These are phyloP conservation scores for Acrocyrtus sp. DNA, from an alignment of 2,888 invertebrate species.

Conservation along the genomic window DNA sequence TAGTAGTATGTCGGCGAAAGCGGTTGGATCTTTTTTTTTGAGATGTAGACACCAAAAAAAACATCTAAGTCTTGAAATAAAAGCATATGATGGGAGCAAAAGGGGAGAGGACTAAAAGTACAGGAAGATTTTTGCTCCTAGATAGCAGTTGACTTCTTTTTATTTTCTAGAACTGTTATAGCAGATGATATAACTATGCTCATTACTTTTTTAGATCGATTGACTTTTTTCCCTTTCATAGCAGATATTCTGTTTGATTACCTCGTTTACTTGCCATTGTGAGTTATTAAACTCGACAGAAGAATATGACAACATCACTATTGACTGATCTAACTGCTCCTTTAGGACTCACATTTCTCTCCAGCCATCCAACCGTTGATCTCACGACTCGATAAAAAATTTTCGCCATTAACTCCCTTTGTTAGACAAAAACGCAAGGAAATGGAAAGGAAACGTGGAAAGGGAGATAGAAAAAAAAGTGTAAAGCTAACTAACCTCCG, in stretches of 20 bases:
- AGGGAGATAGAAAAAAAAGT: neutral
- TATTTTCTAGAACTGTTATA: no score
- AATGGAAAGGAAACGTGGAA: slow-evolving; percentile 1
- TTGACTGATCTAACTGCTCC: slow-evolving; percentile 42
- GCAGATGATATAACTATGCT: no score
- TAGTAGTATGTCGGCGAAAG: no score
- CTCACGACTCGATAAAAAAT: slow-evolving; percentile 44
- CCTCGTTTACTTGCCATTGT: slow-evolving; percentile 32
- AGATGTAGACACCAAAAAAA: neutral
- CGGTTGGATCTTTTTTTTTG: neutral
- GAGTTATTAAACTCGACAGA: slow-evolving; percentile 28
- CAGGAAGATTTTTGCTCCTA: no score
- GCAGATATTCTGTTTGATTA: slow-evolving; percentile 40
- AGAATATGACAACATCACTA: slow-evolving; percentile 37
- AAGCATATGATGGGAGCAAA: no score
- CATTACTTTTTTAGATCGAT: slow-evolving; percentile 28
- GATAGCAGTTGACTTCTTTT: no score
- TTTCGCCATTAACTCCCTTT: slow-evolving; percentile 46
- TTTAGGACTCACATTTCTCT: slow-evolving; percentile 36
- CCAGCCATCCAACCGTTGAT: slow-evolving; percentile 42
- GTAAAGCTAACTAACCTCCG: no score
- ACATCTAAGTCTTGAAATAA: no score
- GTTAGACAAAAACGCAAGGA: slow-evolving; percentile 8
- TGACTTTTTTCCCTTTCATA: no score
- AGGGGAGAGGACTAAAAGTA: no score